Percentiles rank a stretch among this genome's conserved stretches.
Conservation (phyloP, 2,797 vertebrate species). For the Aotus griseimembra region DNA sequence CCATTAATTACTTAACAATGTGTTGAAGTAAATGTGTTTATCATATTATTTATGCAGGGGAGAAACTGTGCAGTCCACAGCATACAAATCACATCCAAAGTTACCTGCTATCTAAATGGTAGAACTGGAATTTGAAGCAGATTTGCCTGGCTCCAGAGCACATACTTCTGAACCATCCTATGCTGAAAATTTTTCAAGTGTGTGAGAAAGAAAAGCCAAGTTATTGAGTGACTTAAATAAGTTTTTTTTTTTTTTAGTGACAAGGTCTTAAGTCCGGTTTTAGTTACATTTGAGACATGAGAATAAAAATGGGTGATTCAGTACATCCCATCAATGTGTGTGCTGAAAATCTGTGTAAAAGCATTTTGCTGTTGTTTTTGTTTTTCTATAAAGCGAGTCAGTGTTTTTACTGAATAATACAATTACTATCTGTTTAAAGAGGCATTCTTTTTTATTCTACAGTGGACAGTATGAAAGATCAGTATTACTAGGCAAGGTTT, state of each 20-base stretch:
- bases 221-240: conserved; percentile 5
- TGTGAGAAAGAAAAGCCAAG: neutral
- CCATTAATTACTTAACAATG: neutral
- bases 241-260: neutral
- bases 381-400: conserved; percentile 40
- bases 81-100: neutral
- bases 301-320: conserved; percentile 14
- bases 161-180: neutral
- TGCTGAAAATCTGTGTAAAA: conserved; percentile 54
- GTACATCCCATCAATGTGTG: neutral
- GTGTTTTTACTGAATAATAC: conserved; percentile 74
- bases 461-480: conserved; percentile 63
- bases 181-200: neutral
- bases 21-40: conserved; percentile 3
- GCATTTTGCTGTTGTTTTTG: neutral
- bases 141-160: neutral
- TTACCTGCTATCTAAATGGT: neutral
- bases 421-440: conserved; percentile 70
- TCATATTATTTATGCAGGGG: neutral
- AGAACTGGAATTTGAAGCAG: neutral
- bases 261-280: conserved; percentile 50
- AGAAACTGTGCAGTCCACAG: neutral
- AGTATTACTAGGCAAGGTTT: conserved; percentile 64
- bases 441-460: conserved; percentile 53
- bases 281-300: neutral